These are phyloP conservation scores for Tanytarsus gracilentus DNA, from an alignment of 2,888 invertebrate genomes.

Conservation along the genomic window DNA sequence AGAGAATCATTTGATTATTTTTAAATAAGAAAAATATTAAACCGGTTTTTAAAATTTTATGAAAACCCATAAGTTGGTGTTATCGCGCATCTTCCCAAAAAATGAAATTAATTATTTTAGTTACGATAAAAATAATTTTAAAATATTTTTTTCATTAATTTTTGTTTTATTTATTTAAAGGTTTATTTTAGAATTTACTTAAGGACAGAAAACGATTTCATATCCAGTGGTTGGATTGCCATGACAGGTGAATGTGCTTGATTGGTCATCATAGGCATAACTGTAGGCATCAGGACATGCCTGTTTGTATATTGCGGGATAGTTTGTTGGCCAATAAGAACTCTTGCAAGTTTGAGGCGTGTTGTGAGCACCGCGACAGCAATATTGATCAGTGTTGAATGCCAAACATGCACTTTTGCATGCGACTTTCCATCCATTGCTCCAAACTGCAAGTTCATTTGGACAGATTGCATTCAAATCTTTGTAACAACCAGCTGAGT, in stretches of 20 bases:
- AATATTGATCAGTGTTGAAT: constrained; percentile 44
- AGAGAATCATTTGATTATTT: too few species aligned
- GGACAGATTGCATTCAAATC: constrained; percentile 42
- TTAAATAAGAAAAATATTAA: too few species aligned
- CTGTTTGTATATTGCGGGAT: constrained; percentile 43
- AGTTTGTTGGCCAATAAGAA: constrained; percentile 38
- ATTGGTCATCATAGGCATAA: constrained; percentile 47
- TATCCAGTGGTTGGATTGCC: neutral
- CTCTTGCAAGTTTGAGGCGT: constrained; percentile 42
- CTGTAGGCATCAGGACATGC: constrained; percentile 48
- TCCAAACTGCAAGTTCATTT: constrained; percentile 35
- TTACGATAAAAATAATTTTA: too few species aligned
- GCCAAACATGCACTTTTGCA: constrained; percentile 46
- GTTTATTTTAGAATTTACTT: too few species aligned
- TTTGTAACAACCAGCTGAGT: constrained; percentile 36
- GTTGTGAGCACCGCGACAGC: constrained; percentile 43
- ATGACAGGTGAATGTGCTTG: constrained; percentile 45
- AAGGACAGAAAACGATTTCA: constrained; percentile 1
- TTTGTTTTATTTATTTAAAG: too few species aligned
- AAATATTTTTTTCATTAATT: too few species aligned
- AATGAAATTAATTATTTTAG: too few species aligned
- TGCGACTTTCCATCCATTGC: constrained; percentile 35
- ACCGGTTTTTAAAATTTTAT: too few species aligned
- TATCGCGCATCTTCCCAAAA: too few species aligned
- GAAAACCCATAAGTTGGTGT: too few species aligned